phyloP scores from a whole-genome alignment of 2,888 invertebrate genomes.

The Hybos culiciformis region DNA sequence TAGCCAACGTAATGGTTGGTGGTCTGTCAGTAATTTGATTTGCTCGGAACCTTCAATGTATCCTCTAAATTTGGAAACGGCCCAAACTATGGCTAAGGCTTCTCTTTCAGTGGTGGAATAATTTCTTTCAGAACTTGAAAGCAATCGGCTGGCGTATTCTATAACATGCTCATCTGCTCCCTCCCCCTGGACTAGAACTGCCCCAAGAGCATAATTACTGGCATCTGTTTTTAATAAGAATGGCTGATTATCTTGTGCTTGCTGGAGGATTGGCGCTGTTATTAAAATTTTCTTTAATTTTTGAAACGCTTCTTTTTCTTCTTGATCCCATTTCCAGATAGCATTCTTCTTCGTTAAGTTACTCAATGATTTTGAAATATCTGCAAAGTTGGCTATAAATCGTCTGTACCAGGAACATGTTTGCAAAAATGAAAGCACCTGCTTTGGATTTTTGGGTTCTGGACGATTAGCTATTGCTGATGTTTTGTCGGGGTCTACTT shows the following conservation, averaged over 20 bases:
- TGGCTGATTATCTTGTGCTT: slow-evolving; percentile 17
- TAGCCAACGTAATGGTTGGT: slow-evolving; percentile 9
- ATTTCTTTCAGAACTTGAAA: slow-evolving; percentile 23
- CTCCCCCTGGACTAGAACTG: slow-evolving; percentile 17
- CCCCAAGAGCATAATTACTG: slow-evolving; percentile 19
- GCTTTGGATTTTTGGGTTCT: slow-evolving; percentile 16
- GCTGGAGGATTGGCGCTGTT: slow-evolving; percentile 14
- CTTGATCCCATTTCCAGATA: slow-evolving; percentile 17
- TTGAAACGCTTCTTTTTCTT: slow-evolving; percentile 14
- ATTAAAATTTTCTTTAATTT: slow-evolving; percentile 13
- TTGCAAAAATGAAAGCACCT: too few species aligned
- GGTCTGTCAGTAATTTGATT: slow-evolving; percentile 5
- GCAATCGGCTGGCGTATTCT: slow-evolving; percentile 20
- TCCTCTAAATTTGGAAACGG: slow-evolving; percentile 9
- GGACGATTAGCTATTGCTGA: slow-evolving; percentile 5
- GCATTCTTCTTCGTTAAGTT: slow-evolving; percentile 16
- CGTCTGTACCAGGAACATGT: slow-evolving; percentile 20
- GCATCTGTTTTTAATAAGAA: slow-evolving; percentile 21
- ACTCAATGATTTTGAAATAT: slow-evolving; percentile 18
- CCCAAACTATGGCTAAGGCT: slow-evolving; percentile 20
- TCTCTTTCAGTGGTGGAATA: slow-evolving; percentile 34
- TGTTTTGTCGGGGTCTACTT: slow-evolving; percentile 3
- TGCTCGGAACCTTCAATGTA: slow-evolving; percentile 8
- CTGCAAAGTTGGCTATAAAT: slow-evolving; percentile 22
- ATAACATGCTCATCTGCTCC: slow-evolving; percentile 16